Evolutionary conservation across 2,797 vertebrate species (phyloP).

Genomic region (Nasua narica): DNA sequence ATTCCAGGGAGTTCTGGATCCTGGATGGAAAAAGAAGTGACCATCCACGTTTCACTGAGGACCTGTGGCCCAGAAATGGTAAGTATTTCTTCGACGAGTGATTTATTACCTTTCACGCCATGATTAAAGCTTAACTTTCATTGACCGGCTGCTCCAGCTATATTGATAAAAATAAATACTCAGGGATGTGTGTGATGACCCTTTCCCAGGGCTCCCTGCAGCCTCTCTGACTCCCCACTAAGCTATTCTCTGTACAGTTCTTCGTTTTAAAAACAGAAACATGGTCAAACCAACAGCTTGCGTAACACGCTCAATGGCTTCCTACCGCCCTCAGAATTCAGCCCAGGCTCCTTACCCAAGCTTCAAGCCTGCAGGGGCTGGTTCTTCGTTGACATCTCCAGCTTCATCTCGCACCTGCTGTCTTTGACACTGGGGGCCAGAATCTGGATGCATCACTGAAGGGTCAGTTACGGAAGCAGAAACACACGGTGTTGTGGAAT

Average conservation of each 20-base stretch:
- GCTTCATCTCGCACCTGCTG: neutral
- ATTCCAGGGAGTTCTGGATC: neutral
- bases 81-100: slow-evolving; percentile 9
- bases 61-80: neutral
- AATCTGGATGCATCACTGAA: neutral
- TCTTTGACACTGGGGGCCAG: neutral
- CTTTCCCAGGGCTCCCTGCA: neutral
- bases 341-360: too few relatives aligned
- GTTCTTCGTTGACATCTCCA: neutral
- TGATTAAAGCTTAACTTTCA: slow-evolving; percentile 56
- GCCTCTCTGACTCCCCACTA: neutral
- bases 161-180: neutral
- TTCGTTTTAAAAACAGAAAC: neutral
- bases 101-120: neutral
- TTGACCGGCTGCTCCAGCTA: neutral
- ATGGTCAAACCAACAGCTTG: fast-evolving
- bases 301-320: neutral
- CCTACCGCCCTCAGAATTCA: neutral
- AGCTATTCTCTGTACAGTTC: neutral
- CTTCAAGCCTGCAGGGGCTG: neutral
- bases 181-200: neutral
- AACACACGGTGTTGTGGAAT: fast-evolving
- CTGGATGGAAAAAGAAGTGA: neutral
- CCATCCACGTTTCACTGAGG: neutral
- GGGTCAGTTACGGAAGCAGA: neutral